A percentile compares a stretch with the other conserved stretches of the same genome.
Conservation (phyloP, 2,113 vertebrate species). For the Muscicapa adusta region DNA sequence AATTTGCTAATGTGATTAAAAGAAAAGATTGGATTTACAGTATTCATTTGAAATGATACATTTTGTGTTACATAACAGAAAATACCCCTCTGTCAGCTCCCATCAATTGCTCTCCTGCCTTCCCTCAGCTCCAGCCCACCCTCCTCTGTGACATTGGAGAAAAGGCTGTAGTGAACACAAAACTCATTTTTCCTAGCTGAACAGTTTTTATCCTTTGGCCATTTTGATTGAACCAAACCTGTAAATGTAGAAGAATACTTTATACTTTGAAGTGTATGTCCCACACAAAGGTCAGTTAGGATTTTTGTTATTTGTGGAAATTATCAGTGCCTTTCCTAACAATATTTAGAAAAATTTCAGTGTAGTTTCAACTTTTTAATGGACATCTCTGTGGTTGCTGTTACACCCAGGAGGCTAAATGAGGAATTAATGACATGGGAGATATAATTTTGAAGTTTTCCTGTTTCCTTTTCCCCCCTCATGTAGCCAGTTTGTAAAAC, state of each 20-base stretch:
- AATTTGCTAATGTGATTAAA: background rate
- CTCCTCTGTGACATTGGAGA: background rate
- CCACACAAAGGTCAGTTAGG: background rate
- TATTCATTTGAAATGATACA: background rate
- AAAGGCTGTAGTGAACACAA: background rate
- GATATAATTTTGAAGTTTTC: conserved; percentile 12
- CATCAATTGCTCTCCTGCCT: background rate
- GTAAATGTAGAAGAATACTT: background rate
- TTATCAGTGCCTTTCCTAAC: background rate
- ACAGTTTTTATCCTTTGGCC: background rate
- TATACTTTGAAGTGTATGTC: background rate
- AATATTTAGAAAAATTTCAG: conserved; percentile 11
- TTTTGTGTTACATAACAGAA: background rate
- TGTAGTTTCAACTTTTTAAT: background rate
- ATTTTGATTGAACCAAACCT: background rate
- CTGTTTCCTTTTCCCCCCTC: background rate
- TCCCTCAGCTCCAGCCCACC: background rate
- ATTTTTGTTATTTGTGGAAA: background rate
- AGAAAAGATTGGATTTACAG: background rate
- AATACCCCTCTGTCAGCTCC: background rate
- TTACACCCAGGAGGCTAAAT: conserved; percentile 9
- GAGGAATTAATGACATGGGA: conserved; percentile 27
- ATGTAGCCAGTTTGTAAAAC: conserved; percentile 15
- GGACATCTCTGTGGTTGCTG: background rate
- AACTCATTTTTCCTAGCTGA: background rate